These are phyloP conservation scores for Spodoptera exigua DNA, from an alignment of 2,888 invertebrate genomes.

Conservation along the genomic window DNA sequence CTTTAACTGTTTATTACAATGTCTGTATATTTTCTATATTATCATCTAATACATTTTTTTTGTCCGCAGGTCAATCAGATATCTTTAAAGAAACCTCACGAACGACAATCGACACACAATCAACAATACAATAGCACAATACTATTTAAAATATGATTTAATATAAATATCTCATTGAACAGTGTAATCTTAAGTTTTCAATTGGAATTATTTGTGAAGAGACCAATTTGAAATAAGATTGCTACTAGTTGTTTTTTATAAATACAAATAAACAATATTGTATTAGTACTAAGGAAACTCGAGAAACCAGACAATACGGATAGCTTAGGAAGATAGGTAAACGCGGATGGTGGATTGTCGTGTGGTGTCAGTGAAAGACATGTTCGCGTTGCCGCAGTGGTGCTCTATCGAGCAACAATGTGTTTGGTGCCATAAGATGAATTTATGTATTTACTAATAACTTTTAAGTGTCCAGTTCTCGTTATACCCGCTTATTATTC, in stretches of 20 bases:
- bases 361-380: constrained; percentile 15
- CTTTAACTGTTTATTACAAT: neutral
- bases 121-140: constrained; percentile 35
- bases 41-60: constrained; percentile 21
- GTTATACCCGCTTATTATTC: constrained; percentile 54
- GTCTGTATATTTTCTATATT: neutral
- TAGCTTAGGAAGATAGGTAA: constrained; percentile 63
- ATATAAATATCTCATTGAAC: constrained; percentile 46
- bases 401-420: constrained; percentile 58
- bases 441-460: constrained; percentile 69
- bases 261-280: constrained; percentile 56
- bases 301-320: constrained; percentile 61
- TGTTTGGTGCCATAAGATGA: constrained; percentile 77
- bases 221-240: constrained; percentile 32
- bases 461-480: constrained; percentile 45
- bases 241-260: constrained; percentile 42
- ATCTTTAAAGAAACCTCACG: constrained; percentile 33
- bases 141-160: constrained; percentile 26
- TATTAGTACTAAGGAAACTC: constrained; percentile 57
- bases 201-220: constrained; percentile 21
- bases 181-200: constrained; percentile 33
- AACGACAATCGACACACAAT: constrained; percentile 47
- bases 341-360: constrained; percentile 46
- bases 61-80: constrained; percentile 34
- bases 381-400: constrained; percentile 51